Evolutionary conservation across 2,797 vertebrate genomes (phyloP), one percentile per base, ranked within the genome.

Genomic region (Natrix natrix): DNA sequence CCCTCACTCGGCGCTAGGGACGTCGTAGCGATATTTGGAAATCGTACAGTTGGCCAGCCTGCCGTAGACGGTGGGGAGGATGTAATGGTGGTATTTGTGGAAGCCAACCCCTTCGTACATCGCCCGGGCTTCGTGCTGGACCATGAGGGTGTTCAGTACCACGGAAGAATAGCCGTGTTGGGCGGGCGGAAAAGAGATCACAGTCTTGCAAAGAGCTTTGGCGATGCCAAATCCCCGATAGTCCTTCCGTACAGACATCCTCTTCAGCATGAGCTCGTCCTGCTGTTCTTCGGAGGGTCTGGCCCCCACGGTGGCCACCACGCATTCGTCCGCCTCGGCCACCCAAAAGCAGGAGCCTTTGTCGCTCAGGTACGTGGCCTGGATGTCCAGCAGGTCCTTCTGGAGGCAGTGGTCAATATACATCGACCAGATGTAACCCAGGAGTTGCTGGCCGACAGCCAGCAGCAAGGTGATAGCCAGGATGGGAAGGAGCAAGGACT

Each of bases 311-410:
- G 94, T 98, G 57, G 97, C 98, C 10, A 98, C 97, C 94, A 98
- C 96, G 4, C 66, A 94, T 0, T 97, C 98, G 0, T 98, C 98
- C 0, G 56, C 96, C 57, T 98, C 98, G 0, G 97, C 98, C 95
- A 99, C 98, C 98, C 98, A 98, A 91, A 98, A 98, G 66, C 97
- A 97, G 0, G 98, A 94, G 89, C 97, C 96, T 37, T 96, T 94
- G 26, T 91, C 32, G 20, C 93, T 87, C 94, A 98, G 87, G 69
- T 94, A 94, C 0, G 93, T 60, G 1, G 87, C 48, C 28, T 61
- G 37, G 56, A 94, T 93, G 94, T 95, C 86, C 87, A 90, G 86
- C 12, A 99, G 97, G 96, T 99, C 98, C 37, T 95, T 95, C 28
- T 69, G 93, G 63, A 98, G 91, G n/a, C 95, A 95, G 2, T 54